These are phyloP conservation scores for Leucoma salicis DNA, from an alignment of 2,888 invertebrate species.

Conservation along the genomic window DNA sequence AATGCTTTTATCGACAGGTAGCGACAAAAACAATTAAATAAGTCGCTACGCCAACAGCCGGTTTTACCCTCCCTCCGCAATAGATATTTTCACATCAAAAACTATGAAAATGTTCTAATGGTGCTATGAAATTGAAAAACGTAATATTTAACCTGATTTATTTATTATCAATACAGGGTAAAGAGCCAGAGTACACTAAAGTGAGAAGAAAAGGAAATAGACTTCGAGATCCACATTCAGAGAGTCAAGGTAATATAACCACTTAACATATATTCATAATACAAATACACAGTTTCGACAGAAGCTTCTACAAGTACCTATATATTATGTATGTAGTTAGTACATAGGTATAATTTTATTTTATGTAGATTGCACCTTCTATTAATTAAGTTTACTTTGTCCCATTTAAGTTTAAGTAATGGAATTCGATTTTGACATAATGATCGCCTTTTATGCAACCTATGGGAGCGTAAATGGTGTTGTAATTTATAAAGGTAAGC, in stretches of 20 bases:
- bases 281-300: constrained; percentile 29
- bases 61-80: too few species aligned
- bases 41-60: too few species aligned
- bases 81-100: too few species aligned
- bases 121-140: too few species aligned
- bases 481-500: constrained; percentile 81
- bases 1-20: too few species aligned
- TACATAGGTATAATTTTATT: constrained; percentile 60
- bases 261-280: constrained; percentile 8
- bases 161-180: constrained; percentile 74
- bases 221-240: constrained; percentile 90
- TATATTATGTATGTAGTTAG: constrained; percentile 79
- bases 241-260: constrained; percentile 87
- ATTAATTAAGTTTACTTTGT: constrained; percentile 67
- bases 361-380: constrained; percentile 75
- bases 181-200: constrained; percentile 92
- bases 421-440: constrained; percentile 74
- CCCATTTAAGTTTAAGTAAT: constrained; percentile 73
- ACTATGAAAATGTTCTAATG: too few species aligned
- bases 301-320: constrained; percentile 52
- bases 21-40: too few species aligned
- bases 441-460: constrained; percentile 81
- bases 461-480: constrained; percentile 79
- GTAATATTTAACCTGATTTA: too few species aligned
- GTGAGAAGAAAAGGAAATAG: constrained; percentile 91